phyloP scores from a whole-genome alignment of 2,797 vertebrate species.

The Capromys pilorides region DNA sequence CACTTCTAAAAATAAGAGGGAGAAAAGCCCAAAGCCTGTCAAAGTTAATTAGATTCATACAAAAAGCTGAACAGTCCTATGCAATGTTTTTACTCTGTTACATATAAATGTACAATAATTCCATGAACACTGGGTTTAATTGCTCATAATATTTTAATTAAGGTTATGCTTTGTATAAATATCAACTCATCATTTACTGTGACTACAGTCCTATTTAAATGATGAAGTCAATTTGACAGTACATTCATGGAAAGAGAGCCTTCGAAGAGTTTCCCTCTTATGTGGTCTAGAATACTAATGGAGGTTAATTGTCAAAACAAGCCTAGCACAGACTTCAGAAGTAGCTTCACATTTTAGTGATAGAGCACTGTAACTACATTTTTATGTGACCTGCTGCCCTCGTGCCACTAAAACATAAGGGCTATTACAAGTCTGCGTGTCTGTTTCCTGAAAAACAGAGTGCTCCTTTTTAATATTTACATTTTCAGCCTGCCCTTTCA shows the following conservation, averaged over 20 bases:
- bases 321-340: slow-evolving; percentile 53
- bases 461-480: slow-evolving; percentile 84
- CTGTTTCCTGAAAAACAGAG: slow-evolving; percentile 75
- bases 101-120: slow-evolving; percentile 68
- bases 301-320: slow-evolving; percentile 83
- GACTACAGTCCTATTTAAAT: slow-evolving; percentile 69
- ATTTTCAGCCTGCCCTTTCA: slow-evolving; percentile 85
- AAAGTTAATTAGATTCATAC: slow-evolving; percentile 84
- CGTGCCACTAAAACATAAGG: slow-evolving; percentile 75
- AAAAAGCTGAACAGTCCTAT: slow-evolving; percentile 76
- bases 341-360: slow-evolving; percentile 69
- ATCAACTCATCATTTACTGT: slow-evolving; percentile 73
- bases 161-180: slow-evolving; percentile 64
- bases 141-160: slow-evolving; percentile 64
- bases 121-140: slow-evolving; percentile 66
- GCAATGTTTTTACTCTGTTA: slow-evolving; percentile 63
- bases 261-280: slow-evolving; percentile 68
- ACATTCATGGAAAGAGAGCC: slow-evolving; percentile 61
- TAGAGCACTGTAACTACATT: slow-evolving; percentile 51
- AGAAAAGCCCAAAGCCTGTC: slow-evolving; percentile 79
- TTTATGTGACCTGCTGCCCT: slow-evolving; percentile 71
- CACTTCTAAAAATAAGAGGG: slow-evolving; percentile 79
- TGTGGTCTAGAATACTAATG: slow-evolving; percentile 69
- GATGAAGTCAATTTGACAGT: slow-evolving; percentile 46
- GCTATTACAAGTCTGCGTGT: slow-evolving; percentile 79